Evolutionary conservation across 1,140 invertebrate genomes (phyloP), one percentile per base, ranked within the genome.

Genomic region (Hycleus phaleratus): DNA sequence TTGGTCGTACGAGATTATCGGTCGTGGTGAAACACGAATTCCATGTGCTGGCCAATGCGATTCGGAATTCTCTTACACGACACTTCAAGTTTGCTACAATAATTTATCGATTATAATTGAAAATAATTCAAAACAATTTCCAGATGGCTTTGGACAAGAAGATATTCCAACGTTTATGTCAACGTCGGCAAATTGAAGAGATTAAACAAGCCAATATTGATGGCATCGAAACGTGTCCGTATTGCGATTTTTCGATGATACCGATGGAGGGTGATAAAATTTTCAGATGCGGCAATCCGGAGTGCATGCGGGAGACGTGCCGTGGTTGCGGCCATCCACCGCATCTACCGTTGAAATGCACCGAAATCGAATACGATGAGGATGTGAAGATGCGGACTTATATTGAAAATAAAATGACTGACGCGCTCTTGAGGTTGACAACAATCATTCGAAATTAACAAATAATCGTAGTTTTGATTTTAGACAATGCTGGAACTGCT

Each of bases 241-340:
- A 84, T 65, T 86, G 84, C 69, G 76, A 78, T 53, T 85, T 81
- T 70, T 77, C 78, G 25, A 79, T 78, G n/a, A 83, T 85, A 62
- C 74, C 79, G 3, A 69, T 79, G 9, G 69, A 73, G 9, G 74
- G 78, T 47, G 80, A 85, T 61, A 83, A 81, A 70, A 69, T 86
- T 3, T 85, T 87, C 59, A 78, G 73, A 52, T 87, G 85, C 61
- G 60, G 80, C 0, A 85, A 86, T 73, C 75, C 77, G 3, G 80
- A 84, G 24, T 86, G 85, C 62, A 78, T 81, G 68, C 83, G 82
- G 68, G 83, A 84, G 60, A 78, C 81, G 1, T 87, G 84, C 68
- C 73, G 83, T 74, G 76, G 59, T 2, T 86, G 84, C 61, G 79
- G 52, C 26, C 52, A 55, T 55, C 25, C n/a, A 38, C 24, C 52